Evolutionary conservation across 2,797 vertebrate species (phyloP), one percentile per base, ranked within the genome.

Genomic region (Coendou prehensilis): DNA sequence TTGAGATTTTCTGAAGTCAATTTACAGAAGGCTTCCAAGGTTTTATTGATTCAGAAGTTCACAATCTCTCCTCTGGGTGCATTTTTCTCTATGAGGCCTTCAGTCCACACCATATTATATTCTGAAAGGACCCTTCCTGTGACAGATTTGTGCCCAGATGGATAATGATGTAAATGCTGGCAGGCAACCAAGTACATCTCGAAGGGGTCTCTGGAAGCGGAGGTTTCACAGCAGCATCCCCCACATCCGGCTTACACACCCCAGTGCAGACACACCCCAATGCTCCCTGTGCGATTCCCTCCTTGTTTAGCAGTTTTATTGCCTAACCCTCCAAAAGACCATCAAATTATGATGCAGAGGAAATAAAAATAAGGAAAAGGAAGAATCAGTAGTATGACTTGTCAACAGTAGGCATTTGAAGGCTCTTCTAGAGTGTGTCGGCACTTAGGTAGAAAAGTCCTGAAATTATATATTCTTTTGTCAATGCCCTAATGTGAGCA

Each of bases 41-140:
- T 69, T 75, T 79, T 95, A 94, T 63, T 93, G 87, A 97, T 89
- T 95, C 84, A 64, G 95, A 89, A 94, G 78, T 92, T 94, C 89
- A 76, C 50, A 80, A 30, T 89, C 61, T 79, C 73, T 85, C 95
- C 89, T 97, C 73, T 14, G 64, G 89, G 96, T 57, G 7, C 3
- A 80, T 79, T 97, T 91, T 63, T 86, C 30, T 95, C 75, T 71
- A 56, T 69, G 84, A 94, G 75, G 23, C 87, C 91, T 96, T 87
- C 50, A 57, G 37, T 91, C 56, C 64, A 79, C 45, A 89, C 45
- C 20, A 22, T 56, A 80, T 81, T 75, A 41, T 92, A 37, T 90
- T 87, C 78, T 85, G 87, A 96, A 90, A 87, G n/a, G 71, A 88
- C 56, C 11, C 45, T 93, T 95, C 69, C 50, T 87, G 14, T 63